phyloP scores from a whole-genome alignment of 2,797 vertebrate genomes.

The Ptychadena robeensis region DNA sequence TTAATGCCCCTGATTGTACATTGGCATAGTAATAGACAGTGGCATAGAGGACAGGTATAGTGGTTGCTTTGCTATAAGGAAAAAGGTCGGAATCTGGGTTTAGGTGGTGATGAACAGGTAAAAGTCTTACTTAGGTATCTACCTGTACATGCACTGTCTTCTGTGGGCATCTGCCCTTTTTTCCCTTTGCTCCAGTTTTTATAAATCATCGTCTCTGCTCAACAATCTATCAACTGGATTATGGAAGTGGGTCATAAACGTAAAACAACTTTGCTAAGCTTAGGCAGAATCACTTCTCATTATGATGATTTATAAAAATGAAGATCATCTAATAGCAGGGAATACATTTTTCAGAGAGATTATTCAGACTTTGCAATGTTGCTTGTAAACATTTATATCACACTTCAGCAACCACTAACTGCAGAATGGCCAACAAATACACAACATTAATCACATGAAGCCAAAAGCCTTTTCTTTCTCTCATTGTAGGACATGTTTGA shows the following conservation, averaged over 20 bases:
- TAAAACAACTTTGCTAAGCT: constrained; percentile 12
- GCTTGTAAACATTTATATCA: constrained; percentile 15
- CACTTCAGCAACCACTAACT: background rate
- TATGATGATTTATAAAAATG: constrained; percentile 10
- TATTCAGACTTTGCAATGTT: constrained; percentile 5
- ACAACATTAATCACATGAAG: background rate
- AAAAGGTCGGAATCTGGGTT: background rate
- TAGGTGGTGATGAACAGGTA: background rate
- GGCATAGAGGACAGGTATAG: too few relatives aligned
- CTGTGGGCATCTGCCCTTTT: background rate
- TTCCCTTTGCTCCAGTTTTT: background rate
- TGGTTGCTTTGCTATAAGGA: background rate
- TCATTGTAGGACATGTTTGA: background rate
- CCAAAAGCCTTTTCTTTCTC: background rate
- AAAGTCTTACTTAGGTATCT: background rate
- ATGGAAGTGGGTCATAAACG: constrained; percentile 9
- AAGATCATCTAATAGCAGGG: constrained; percentile 2
- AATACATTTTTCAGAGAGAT: constrained; percentile 1
- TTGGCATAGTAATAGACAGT: too few relatives aligned
- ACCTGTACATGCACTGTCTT: background rate
- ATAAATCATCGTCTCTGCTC: background rate
- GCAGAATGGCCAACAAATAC: background rate
- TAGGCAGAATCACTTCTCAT: constrained; percentile 3
- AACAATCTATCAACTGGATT: background rate
- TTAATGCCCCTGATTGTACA: too few relatives aligned